A percentile compares a stretch with the other conserved stretches of the same genome.
Evolutionary conservation across 2,113 vertebrate species (phyloP).

Genomic region (Callorhinus ursinus): DNA sequence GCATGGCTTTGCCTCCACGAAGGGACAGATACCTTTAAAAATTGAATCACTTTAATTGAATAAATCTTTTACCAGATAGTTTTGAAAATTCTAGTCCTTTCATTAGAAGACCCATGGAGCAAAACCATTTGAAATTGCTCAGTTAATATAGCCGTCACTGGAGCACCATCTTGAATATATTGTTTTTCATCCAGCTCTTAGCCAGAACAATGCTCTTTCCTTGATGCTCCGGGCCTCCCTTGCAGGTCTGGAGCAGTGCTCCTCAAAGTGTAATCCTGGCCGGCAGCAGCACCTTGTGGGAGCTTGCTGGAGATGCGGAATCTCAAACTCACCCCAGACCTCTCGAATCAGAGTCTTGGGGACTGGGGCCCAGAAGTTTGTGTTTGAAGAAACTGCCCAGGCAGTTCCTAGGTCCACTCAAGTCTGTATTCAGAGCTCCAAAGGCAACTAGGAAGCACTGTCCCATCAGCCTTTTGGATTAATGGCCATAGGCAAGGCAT

Average conservation of each 20-base stretch:
- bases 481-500: neutral
- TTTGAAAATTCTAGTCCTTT: constrained; percentile 69
- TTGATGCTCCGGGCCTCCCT: too few species aligned
- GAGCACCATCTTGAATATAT: neutral
- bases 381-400: neutral
- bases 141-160: constrained; percentile 45
- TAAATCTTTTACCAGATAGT: constrained; percentile 71
- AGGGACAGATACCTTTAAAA: constrained; percentile 80
- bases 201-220: neutral
- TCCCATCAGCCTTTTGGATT: neutral
- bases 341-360: neutral
- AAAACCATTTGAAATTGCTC: constrained; percentile 69
- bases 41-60: constrained; percentile 77
- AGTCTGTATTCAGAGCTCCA: neutral
- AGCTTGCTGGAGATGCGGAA: neutral
- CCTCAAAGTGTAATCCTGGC: fast-evolving
- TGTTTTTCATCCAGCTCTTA: neutral
- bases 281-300: neutral
- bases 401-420: neutral
- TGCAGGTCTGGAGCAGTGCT: neutral
- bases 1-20: constrained; percentile 66
- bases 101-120: constrained; percentile 67
- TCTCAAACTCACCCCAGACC: neutral
- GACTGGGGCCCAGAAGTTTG: neutral
- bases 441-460: neutral